Evolutionary conservation across 2,797 vertebrate genomes (phyloP), one percentile per base, ranked within the genome.

Genomic region (Epinephelus awoara): DNA sequence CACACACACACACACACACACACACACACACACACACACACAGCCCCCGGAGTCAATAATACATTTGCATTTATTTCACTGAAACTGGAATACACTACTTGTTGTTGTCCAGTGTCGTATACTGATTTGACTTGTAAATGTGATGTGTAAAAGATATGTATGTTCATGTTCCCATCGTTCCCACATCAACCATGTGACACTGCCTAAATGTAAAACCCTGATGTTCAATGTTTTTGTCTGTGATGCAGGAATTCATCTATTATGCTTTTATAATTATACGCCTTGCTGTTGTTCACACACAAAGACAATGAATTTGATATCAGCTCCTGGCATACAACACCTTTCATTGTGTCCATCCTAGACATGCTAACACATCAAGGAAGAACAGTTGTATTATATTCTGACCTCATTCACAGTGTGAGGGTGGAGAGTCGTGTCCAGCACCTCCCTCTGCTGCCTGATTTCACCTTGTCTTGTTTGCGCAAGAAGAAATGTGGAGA

Each of bases 81-180:
- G 54, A 67, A 58, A 21, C 54, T 67, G 40, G 27, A 82, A 27
- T 64, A 86, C 81, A 82, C 83, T 46, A 68, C 54, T 51, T 18
- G 21, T 75, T 92, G 73, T 89, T 91, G 74, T 87, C 56, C 19
- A 4, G 50, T 46, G 40, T 44, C 64, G 25, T 47, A 14, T 2
- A 50, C 71, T 68, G 10, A 95, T 95, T 95, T 96, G 94, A 92
- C 93, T 95, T 63, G 89, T 75, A 95, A 96, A 96, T 95, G 54
- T 86, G 59, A 61, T 75, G 63, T 69, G 78, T 79, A 68, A 79
- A 80, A 66, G 18, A 61, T 61, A 23, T 12, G 34, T 57, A 42
- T 27, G 2, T 50, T 57, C 10, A 80, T 65, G 58, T 77, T 80
- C 61, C 19, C 27, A 71, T 79, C 4, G 50, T 73, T 56, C 57